Evolutionary conservation across 2,113 vertebrate genomes (phyloP).

Genomic region (Chiloscyllium plagiosum): DNA sequence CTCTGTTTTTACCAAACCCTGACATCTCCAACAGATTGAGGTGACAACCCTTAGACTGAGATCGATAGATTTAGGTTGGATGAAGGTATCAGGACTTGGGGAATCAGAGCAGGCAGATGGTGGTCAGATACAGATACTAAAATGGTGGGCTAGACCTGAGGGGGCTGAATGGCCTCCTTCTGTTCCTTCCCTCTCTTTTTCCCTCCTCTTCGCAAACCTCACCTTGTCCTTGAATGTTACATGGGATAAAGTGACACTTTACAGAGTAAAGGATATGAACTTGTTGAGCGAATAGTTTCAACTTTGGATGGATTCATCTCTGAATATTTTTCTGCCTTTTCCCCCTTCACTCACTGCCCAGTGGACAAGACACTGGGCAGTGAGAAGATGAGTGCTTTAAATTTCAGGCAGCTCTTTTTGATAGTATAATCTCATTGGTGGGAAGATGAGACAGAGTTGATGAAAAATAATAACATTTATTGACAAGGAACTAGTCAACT

Average conservation of each 20-base stretch:
- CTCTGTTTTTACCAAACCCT: no score
- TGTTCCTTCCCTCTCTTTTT: neutral
- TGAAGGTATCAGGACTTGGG: no score
- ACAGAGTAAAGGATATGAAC: neutral
- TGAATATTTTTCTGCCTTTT: neutral
- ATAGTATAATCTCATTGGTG: neutral
- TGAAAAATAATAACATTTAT: neutral
- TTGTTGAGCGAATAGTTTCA: neutral
- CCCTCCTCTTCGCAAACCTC: neutral
- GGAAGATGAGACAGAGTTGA: neutral
- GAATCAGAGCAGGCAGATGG: no score
- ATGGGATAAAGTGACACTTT: neutral
- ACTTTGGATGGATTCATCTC: neutral
- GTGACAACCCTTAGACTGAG: no score
- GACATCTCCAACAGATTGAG: no score
- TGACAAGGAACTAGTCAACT: neutral
- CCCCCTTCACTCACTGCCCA: neutral
- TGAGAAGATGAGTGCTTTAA: neutral
- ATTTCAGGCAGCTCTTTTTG: neutral
- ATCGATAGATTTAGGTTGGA: no score
- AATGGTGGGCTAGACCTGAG: no score
- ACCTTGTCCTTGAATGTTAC: neutral
- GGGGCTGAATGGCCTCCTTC: neutral
- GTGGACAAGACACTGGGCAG: neutral
- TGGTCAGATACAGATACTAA: no score